These are phyloP conservation scores for Parauchenoglanis punctatus DNA, from an alignment of 2,797 vertebrate genomes.

Conservation along the genomic window DNA sequence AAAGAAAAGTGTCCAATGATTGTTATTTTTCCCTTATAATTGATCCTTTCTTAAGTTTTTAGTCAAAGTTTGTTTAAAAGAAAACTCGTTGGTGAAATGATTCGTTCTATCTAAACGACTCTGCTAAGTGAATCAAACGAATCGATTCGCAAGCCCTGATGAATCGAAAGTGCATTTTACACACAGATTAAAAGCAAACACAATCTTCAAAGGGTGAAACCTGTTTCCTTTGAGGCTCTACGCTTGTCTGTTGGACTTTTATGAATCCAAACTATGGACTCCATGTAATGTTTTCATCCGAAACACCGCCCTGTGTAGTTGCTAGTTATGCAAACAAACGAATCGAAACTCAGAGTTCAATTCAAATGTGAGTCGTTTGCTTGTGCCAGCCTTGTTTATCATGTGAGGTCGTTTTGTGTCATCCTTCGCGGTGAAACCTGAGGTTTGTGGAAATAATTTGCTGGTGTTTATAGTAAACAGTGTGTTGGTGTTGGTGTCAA, in stretches of 20 bases:
- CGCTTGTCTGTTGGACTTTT: too few species aligned
- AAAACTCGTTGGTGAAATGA: background rate
- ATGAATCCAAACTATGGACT: background rate
- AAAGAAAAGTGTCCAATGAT: background rate
- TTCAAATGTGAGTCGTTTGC: background rate
- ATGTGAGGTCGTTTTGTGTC: constrained; percentile 24
- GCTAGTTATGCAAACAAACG: background rate
- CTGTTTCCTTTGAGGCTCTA: background rate
- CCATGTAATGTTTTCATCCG: background rate
- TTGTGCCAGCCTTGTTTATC: background rate
- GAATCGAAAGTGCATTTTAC: background rate
- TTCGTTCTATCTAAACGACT: background rate
- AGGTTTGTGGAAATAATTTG: constrained; percentile 46
- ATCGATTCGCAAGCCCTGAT: background rate
- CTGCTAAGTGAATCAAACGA: background rate
- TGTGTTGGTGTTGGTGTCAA: background rate
- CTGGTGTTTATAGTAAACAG: background rate
- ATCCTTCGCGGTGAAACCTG: background rate
- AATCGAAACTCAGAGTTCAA: background rate
- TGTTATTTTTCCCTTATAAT: background rate
- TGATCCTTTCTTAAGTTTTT: background rate
- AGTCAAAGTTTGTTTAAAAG: background rate
- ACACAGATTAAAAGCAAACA: background rate
- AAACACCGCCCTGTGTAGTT: background rate
- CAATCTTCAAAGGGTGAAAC: background rate